A percentile compares a stretch with the other conserved stretches of the same genome.
These are phyloP conservation scores for Lutjanus erythropterus DNA, from an alignment of 2,113 vertebrate genomes.

Conservation along the genomic window DNA sequence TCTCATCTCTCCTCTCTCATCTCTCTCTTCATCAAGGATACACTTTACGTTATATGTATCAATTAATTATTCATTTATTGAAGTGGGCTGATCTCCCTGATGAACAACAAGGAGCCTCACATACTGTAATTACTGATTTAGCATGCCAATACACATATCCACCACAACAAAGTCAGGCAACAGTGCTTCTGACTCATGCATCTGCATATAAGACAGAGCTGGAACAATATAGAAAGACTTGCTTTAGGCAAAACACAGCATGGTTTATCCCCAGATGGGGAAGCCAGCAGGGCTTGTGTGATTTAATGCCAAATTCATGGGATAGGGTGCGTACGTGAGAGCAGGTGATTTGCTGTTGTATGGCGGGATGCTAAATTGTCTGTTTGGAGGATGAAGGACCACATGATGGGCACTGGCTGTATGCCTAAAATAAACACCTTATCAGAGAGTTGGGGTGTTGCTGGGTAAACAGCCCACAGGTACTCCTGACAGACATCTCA, in stretches of 20 bases:
- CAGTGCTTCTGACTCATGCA: conserved; percentile 15
- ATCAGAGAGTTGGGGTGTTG: conserved; percentile 34
- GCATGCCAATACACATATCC: conserved; percentile 3
- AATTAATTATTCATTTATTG: conserved; percentile 61
- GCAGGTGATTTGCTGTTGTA: conserved; percentile 33
- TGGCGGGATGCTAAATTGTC: conserved; percentile 32
- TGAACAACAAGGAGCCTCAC: conserved; percentile 1
- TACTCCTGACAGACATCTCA: conserved; percentile 73
- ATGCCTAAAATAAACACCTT: conserved; percentile 65
- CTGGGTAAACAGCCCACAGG: conserved; percentile 62
- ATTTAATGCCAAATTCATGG: conserved; percentile 39
- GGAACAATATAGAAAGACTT: conserved; percentile 30
- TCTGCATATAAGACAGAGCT: conserved; percentile 10
- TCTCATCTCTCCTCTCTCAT: conserved; percentile 46
- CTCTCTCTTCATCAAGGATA: conserved; percentile 43
- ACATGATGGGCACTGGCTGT: conserved; percentile 56
- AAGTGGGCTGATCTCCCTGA: conserved; percentile 18
- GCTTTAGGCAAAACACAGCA: conserved; percentile 32
- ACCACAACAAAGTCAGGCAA: neutral
- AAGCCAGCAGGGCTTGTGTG: conserved; percentile 18
- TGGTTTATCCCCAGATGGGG: conserved; percentile 11
- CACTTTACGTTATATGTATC: conserved; percentile 50
- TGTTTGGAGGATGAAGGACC: conserved; percentile 42
- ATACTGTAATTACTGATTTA: conserved; percentile 8
- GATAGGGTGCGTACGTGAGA: neutral